Evolutionary conservation across 2,113 vertebrate species (phyloP), one percentile per base, ranked within the genome.

Genomic region (Notiomystis cincta): DNA sequence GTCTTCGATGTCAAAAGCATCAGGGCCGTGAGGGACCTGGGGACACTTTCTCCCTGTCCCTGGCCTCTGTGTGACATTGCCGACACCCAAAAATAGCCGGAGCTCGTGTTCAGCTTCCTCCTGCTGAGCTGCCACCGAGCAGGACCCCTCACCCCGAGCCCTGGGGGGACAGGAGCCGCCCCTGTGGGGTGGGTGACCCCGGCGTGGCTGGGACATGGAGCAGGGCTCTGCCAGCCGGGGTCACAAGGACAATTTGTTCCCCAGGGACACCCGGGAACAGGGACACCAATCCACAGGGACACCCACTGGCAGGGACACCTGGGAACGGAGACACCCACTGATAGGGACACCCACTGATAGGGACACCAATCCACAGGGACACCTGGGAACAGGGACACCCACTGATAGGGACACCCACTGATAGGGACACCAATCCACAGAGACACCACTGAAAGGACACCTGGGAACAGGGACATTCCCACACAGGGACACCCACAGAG

Each of bases 61-160:
- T 27, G 87, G 35, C 77, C 64, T 51, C 87, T 42, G 7, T 33
- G 25, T 62, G 64, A 81, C 89, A 66, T 11, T 19, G 1, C 87
- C 27, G 76, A 2, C 11, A 16, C 92, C 95, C 87, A 94, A 96
- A 95, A 96, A 95, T 94, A 97, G 93, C 93, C 2, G 0, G 80
- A 66, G 77, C 81, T 91, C 47, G 27, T 82, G 90, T 31, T 78
- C 92, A 33, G 56, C 69, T 54, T 51, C 72, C 45, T 56, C 21
- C 42, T 24, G 5, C 42, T 7, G 13, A 13, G 4, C 71, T 16
- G 38, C 38, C 82, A 3, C 31, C 0, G 1, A 9, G 33, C 21
- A 1, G 60, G 60, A 91, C 85, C 90, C 79, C 69, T 78, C 6
- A 5, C 45, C 69, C 38, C 16, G n/a, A 82, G 77, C 51, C 77